Conservation (phyloP, 2,888 invertebrate species). For the Lepidochrysops patricia region DNA sequence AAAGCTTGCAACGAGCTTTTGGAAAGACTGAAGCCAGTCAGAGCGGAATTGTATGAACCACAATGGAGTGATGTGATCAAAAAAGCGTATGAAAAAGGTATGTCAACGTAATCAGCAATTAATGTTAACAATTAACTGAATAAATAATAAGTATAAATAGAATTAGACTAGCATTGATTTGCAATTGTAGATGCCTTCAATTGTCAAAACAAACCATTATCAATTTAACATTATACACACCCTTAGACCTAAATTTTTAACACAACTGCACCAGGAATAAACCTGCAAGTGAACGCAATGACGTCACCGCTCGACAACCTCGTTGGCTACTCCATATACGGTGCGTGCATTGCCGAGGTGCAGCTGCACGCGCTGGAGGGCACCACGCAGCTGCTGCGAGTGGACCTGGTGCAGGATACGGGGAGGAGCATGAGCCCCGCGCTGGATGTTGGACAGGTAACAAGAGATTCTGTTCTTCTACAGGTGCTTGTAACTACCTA, state of each 20-base stretch:
- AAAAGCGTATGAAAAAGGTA: conserved; percentile 58
- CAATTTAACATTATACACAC: no score
- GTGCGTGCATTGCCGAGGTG: conserved; percentile 76
- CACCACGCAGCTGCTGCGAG: conserved; percentile 71
- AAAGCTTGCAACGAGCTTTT: conserved; percentile 68
- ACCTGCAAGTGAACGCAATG: conserved; percentile 72
- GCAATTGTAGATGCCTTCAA: neutral
- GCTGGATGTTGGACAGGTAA: conserved; percentile 80
- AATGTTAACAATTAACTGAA: no score
- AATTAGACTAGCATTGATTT: no score
- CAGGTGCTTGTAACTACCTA: no score
- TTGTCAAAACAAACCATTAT: neutral
- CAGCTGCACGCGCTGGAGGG: conserved; percentile 83
- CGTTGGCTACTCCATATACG: conserved; percentile 73
- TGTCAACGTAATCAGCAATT: neutral
- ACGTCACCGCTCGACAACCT: conserved; percentile 41
- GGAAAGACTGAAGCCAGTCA: conserved; percentile 56
- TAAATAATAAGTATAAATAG: no score
- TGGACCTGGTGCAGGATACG: conserved; percentile 79
- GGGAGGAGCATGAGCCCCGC: conserved; percentile 79
- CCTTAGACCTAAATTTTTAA: neutral
- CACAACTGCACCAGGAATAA: conserved; percentile 44
- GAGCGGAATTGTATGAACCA: conserved; percentile 48
- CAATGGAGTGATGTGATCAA: conserved; percentile 70
- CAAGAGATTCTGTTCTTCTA: neutral